Evolutionary conservation across 1,140 invertebrate genomes (phyloP), one percentile per base, ranked within the genome.

Genomic region (Calycopis cecrops): DNA sequence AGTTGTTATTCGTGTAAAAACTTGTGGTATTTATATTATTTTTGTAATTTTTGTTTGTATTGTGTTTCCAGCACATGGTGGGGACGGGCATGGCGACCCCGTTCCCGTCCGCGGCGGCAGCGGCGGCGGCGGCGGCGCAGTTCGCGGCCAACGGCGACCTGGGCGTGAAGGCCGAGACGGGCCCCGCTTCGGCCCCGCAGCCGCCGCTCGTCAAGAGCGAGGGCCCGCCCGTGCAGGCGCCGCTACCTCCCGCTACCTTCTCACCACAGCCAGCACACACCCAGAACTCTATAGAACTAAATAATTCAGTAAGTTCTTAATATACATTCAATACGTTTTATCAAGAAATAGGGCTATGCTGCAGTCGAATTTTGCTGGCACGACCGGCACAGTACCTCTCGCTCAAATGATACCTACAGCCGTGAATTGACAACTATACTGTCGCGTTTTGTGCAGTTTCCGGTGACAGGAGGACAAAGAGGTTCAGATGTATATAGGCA

Each of bases 61-160:
- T 35, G 9, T 49, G 60, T 85, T 94, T 94, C 14, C 92, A 97
- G 96, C 96, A 97, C 91, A 96, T 97, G 94, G 96, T 97, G 90
- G 95, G 96, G 90, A 94, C 95, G 89, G 95, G 95, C 73, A 96
- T 97, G 92, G 92, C 93, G 85, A 90, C 91, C 87, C 94, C 94
- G 79, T 96, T 93, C 89, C 90, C 91, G 66, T 90, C 91, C 78
- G 94, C 92, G 89, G 94, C 93, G 88, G 91, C 92, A 89, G 90
- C 91, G 85, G 94, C 89, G 91, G 94, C 91, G 85, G 92, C 89
- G 48, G 88, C 88, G 12, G 69, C 88, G 50, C 76, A 88, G 90
- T 88, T 93, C 88, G 90, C 93, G 77, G 90, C 92, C 69, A 93
- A 93, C 72, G 92, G 91, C 47, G 92, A 93, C 57, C 79, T 91